These are phyloP conservation scores for Chymomyza caudatula DNA, from an alignment of 2,888 invertebrate genomes.

Conservation along the genomic window DNA sequence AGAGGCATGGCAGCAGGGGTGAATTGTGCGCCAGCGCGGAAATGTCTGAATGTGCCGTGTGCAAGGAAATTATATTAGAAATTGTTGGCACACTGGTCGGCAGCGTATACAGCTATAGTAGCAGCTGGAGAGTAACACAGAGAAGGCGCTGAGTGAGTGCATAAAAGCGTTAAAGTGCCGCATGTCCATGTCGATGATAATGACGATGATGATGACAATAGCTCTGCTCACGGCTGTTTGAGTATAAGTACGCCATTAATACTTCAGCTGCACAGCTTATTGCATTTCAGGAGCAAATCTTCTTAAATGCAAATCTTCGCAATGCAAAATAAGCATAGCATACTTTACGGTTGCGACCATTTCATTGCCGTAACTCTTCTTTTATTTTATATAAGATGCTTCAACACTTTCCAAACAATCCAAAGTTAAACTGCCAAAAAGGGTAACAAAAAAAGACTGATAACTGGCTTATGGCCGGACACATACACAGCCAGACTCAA, in stretches of 20 bases:
- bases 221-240: not conserved
- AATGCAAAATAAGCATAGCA: not conserved
- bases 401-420: not conserved
- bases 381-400: not conserved
- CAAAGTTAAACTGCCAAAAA: conserved; percentile 3
- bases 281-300: not conserved
- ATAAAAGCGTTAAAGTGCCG: conserved; percentile 31
- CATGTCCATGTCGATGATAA: not conserved
- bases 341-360: not conserved
- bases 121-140: conserved; percentile 5
- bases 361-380: not conserved
- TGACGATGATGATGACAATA: not conserved
- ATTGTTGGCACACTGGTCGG: conserved; percentile 22
- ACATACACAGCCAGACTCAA: not conserved
- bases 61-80: conserved; percentile 44
- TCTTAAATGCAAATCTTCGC: too few relatives aligned
- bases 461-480: not conserved
- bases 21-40: conserved; percentile 7
- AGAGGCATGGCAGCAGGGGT: not conserved
- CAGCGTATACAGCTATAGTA: not conserved
- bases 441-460: not conserved
- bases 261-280: too few relatives aligned
- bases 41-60: conserved; percentile 29
- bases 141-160: conserved; percentile 30
- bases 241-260: not conserved